Conservation (phyloP, 2,888 invertebrate species). For the Chloroclysta siterata region DNA sequence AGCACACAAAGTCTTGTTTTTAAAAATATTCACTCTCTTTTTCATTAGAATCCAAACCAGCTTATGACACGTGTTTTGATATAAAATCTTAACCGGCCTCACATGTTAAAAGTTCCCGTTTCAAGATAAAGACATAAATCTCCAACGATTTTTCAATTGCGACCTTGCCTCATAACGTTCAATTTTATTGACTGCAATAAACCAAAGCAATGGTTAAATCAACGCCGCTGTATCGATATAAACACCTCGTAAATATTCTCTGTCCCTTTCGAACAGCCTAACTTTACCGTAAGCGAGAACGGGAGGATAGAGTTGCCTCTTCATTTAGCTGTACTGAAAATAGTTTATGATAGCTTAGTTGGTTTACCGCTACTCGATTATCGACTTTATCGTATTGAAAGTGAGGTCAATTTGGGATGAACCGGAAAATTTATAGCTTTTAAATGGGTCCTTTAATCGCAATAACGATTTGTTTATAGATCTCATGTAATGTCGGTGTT, state of each 20-base stretch:
- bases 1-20: no score
- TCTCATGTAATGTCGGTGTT: slow-evolving; percentile 60
- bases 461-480: slow-evolving; percentile 84
- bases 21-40: background rate
- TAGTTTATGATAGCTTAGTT: slow-evolving; percentile 80
- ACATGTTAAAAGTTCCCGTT: slow-evolving; percentile 55
- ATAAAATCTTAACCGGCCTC: slow-evolving; percentile 38
- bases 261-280: slow-evolving; percentile 55
- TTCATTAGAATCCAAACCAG: background rate
- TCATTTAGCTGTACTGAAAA: slow-evolving; percentile 79
- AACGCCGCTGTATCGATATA: slow-evolving; percentile 81
- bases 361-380: slow-evolving; percentile 43
- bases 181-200: slow-evolving; percentile 85
- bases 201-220: slow-evolving; percentile 84
- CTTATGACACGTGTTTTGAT: slow-evolving; percentile 2
- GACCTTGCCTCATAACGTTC: slow-evolving; percentile 85
- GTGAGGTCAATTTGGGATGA: slow-evolving; percentile 50
- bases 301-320: slow-evolving; percentile 61
- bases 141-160: slow-evolving; percentile 74
- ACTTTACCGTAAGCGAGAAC: slow-evolving; percentile 44
- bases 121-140: slow-evolving; percentile 79
- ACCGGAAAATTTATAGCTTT: slow-evolving; percentile 74
- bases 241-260: slow-evolving; percentile 79
- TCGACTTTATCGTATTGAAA: slow-evolving; percentile 47
- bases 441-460: slow-evolving; percentile 84